Evolutionary conservation across 1,140 invertebrate species (phyloP), one percentile per base, ranked within the genome.

Genomic region (Cyclina sinensis): DNA sequence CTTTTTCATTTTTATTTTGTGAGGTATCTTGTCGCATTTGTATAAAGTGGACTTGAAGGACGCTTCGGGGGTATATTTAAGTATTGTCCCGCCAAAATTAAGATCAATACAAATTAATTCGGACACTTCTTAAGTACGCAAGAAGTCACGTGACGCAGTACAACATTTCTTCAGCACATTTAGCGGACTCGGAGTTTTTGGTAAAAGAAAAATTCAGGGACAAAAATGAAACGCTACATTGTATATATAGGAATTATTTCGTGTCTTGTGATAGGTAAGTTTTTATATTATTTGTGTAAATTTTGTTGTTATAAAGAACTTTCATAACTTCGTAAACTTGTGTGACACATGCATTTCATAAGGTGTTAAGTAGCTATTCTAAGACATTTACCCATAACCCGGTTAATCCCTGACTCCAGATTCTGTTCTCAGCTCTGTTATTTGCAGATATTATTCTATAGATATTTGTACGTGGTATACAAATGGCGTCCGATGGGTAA

Each of bases 251-350:
- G 65, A 70, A 14, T 70, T 35, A 70, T 70, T 37, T 70, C 65
- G 32, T 37, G 32, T 37, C 65, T 70, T 37, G 32, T 70, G 21
- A 18, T 37, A 35, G 65, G 65, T 70, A 70, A 70, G 65, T 37
- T 35, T 37, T 70, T n/a, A 37, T 12, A 37, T 37, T 35, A 37
- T 16, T 21, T 30, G 9, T n/a, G 5, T 21, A 70, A 37, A 37
- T 70, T 7, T 14, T 37, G 65, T 11, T 70, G 65, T 70, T 70
- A 37, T 37, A 70, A 18, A 14, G 65, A 30, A 70, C 65, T 70
- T 70, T 70, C 32, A 35, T 70, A 37, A 70, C 65, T 70, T 70
- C 37, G 9, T 37, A 70, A 70, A 70, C 65, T 70, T 70, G 35
- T 14, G 32, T 37, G 65, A 70, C 32, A 70, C 65, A 30, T 70